phyloP scores from a whole-genome alignment of 1,140 invertebrate genomes.

The Drosophila littoralis region DNA sequence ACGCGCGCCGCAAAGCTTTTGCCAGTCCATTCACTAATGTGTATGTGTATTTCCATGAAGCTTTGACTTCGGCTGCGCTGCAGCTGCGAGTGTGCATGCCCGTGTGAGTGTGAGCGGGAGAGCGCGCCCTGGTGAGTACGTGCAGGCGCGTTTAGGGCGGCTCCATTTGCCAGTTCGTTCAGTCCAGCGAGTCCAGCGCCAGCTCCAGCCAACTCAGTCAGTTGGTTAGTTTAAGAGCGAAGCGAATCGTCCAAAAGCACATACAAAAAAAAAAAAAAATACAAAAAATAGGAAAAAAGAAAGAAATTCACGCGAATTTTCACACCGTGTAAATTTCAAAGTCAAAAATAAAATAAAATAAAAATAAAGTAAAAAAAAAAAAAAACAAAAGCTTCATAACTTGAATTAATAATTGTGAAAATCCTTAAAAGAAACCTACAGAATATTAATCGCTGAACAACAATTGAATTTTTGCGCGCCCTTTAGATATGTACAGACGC shows the following conservation, averaged over 20 bases:
- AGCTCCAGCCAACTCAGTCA: slow-evolving; percentile 56
- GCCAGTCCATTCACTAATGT: slow-evolving; percentile 58
- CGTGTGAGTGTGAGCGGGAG: neutral
- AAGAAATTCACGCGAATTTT: slow-evolving; percentile 32
- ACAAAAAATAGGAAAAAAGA: slow-evolving; percentile 6
- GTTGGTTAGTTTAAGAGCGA: slow-evolving; percentile 46
- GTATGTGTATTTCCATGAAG: slow-evolving; percentile 54
- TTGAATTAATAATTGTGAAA: slow-evolving; percentile 16
- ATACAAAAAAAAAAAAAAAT: neutral
- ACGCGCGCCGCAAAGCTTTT: slow-evolving; percentile 28
- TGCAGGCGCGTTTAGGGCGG: slow-evolving; percentile 60
- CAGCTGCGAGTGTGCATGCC: neutral
- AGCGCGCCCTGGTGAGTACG: slow-evolving; percentile 3
- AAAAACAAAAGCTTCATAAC: neutral
- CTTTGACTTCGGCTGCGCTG: slow-evolving; percentile 24
- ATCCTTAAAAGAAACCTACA: neutral
- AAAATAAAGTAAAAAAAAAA: neutral
- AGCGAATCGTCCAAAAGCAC: slow-evolving; percentile 22
- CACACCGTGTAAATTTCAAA: slow-evolving; percentile 5
- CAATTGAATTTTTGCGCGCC: slow-evolving; percentile 34
- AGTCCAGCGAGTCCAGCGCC: slow-evolving; percentile 20
- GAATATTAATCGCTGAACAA: slow-evolving; percentile 7
- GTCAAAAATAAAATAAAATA: neutral
- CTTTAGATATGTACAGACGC: slow-evolving; percentile 9
- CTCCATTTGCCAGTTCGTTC: slow-evolving; percentile 49